A percentile compares a stretch with the other conserved stretches of the same genome.
Conservation (phyloP, 2,113 vertebrate genomes). For the Tupaia chinensis region DNA sequence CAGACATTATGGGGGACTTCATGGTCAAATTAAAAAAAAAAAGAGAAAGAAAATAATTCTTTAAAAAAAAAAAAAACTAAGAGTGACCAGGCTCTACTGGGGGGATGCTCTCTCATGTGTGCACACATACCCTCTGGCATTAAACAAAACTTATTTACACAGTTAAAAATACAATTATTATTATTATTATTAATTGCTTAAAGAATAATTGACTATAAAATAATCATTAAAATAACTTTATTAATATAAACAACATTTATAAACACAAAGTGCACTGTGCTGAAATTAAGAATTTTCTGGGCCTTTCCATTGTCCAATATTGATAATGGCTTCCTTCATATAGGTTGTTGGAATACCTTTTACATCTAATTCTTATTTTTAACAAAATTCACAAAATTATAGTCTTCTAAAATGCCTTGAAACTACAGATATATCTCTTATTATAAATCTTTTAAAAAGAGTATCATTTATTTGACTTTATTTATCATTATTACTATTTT, state of each 20-base stretch:
- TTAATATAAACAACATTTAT: slow-evolving; percentile 51
- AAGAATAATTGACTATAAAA: not conserved
- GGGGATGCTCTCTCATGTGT: too few species aligned
- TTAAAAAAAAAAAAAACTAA: too few species aligned
- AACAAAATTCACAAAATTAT: slow-evolving; percentile 39
- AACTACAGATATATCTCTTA: not conserved
- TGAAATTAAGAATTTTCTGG: slow-evolving; percentile 33
- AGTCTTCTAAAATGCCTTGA: slow-evolving; percentile 1
- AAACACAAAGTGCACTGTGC: slow-evolving; percentile 52
- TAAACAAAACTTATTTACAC: too few species aligned
- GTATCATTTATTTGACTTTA: too few species aligned
- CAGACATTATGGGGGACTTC: too few species aligned
- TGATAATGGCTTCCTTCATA: slow-evolving; percentile 18
- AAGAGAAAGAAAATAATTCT: too few species aligned
- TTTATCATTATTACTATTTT: too few species aligned
- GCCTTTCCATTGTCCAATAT: not conserved
- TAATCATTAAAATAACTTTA: slow-evolving; percentile 53
- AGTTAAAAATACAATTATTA: slow-evolving; percentile 8
- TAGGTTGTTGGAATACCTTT: not conserved
- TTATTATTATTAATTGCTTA: slow-evolving; percentile 11
- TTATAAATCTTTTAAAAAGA: not conserved
- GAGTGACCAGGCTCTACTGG: too few species aligned
- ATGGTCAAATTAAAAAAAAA: too few species aligned
- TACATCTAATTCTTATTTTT: not conserved
- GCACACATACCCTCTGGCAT: too few species aligned